Conservation (phyloP, 1,140 invertebrate genomes). For the Bacillus rossius region DNA sequence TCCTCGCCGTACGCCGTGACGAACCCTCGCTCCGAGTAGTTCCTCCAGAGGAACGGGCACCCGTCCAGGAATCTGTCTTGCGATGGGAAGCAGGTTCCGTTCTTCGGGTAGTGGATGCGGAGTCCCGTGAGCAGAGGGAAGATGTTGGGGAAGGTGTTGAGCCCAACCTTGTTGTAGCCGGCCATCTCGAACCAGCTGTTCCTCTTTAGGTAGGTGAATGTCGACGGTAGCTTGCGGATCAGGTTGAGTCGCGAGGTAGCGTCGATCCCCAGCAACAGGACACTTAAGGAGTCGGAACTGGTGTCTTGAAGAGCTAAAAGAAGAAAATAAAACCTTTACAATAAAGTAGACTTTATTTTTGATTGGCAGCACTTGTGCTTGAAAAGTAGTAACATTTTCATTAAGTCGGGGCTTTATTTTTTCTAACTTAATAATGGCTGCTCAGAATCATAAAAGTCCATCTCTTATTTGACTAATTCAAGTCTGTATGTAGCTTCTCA, state of each 20-base stretch:
- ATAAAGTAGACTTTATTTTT: no score
- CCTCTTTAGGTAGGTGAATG: background rate
- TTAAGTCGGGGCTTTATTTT: no score
- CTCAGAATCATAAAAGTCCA: no score
- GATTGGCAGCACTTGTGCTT: no score
- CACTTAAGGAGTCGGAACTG: background rate
- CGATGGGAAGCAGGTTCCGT: constrained; percentile 3
- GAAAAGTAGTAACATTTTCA: no score
- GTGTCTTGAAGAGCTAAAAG: no score
- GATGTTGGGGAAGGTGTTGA: constrained; percentile 60
- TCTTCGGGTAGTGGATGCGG: constrained; percentile 9
- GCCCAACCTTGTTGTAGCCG: constrained; percentile 7
- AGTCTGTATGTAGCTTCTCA: no score
- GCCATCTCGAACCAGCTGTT: background rate
- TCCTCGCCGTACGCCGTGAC: constrained; percentile 79
- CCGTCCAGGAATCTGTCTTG: constrained; percentile 30
- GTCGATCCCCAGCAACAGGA: constrained; percentile 1
- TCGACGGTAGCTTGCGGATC: background rate
- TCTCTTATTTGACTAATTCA: no score
- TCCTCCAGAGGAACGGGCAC: constrained; percentile 77
- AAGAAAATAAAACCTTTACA: no score
- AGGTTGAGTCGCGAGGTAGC: constrained; percentile 4
- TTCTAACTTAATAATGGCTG: no score
- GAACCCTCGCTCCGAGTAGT: constrained; percentile 62
- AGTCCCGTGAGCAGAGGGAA: constrained; percentile 68